phyloP scores from a whole-genome alignment of 2,888 invertebrate species.

The Amiota communis region DNA sequence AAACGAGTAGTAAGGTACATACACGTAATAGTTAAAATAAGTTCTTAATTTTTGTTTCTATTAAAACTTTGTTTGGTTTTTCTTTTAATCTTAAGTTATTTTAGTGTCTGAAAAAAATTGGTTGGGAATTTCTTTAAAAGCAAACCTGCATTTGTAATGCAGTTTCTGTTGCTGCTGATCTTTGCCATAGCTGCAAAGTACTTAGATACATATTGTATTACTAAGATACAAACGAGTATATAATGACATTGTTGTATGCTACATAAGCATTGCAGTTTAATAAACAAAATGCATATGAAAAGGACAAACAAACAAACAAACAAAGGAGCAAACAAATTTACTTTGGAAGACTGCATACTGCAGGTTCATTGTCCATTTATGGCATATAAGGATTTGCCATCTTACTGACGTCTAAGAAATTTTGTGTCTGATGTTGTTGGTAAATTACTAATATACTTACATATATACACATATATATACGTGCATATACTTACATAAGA shows the following conservation, averaged over 20 bases:
- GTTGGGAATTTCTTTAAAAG: too few relatives aligned
- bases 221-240: too few relatives aligned
- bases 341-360: not conserved
- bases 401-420: not conserved
- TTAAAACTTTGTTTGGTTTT: too few relatives aligned
- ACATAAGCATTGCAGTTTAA: constrained; percentile 27
- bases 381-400: not conserved
- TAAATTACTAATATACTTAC: not conserved
- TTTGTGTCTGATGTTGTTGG: not conserved
- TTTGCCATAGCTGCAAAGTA: too few relatives aligned
- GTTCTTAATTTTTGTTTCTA: too few relatives aligned
- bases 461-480: not conserved
- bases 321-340: not conserved
- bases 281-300: constrained; percentile 16
- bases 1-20: too few relatives aligned
- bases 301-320: not conserved
- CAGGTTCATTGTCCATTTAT: constrained; percentile 13
- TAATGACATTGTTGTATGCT: not conserved
- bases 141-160: too few relatives aligned
- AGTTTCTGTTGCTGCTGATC: too few relatives aligned
- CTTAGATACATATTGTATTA: too few relatives aligned
- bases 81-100: too few relatives aligned
- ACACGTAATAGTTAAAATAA: too few relatives aligned
- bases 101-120: too few relatives aligned
- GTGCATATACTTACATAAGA: constrained; percentile 34